Percentiles rank a stretch among this genome's conserved stretches.
phyloP scores from a whole-genome alignment of 2,113 vertebrate genomes.

The Acrocephalus kingi region DNA sequence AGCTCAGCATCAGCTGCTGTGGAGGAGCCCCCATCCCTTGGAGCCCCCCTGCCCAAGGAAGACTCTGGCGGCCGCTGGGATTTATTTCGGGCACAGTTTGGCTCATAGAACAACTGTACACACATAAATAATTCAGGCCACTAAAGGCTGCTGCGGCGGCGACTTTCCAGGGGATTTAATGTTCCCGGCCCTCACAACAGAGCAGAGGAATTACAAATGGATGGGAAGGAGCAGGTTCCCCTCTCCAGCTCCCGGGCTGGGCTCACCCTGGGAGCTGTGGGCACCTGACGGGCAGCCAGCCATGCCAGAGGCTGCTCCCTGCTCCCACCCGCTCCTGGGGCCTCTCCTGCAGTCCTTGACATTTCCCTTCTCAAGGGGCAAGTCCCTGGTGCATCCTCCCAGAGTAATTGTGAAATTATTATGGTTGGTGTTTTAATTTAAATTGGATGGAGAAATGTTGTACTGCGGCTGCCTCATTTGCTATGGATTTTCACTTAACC shows the following conservation, averaged over 20 bases:
- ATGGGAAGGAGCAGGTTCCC: constrained; percentile 1
- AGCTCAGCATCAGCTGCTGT: fast-evolving
- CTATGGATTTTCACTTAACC: constrained; percentile 87
- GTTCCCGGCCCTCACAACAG: constrained; percentile 25
- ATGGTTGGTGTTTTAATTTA: constrained; percentile 83
- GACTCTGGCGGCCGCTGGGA: fast-evolving
- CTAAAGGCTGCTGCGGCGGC: neutral
- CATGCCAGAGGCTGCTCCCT: neutral
- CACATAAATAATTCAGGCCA: constrained; percentile 66
- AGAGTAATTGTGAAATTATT: constrained; percentile 80
- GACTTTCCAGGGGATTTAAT: constrained; percentile 37
- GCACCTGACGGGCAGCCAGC: neutral
- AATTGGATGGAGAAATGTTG: constrained; percentile 83
- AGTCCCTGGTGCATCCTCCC: constrained; percentile 75
- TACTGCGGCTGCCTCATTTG: constrained; percentile 81
- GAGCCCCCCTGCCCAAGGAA: fast-evolving
- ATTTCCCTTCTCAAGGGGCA: constrained; percentile 72
- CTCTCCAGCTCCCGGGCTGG: neutral
- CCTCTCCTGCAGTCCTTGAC: constrained; percentile 68
- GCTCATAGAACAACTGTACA: neutral
- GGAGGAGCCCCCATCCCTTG: fast-evolving
- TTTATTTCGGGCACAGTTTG: neutral
- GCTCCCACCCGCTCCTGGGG: neutral
- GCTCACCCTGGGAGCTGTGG: neutral
- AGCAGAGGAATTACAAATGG: constrained; percentile 62